phyloP scores from a whole-genome alignment of 2,888 invertebrate genomes.

The Uropetala carovei region DNA sequence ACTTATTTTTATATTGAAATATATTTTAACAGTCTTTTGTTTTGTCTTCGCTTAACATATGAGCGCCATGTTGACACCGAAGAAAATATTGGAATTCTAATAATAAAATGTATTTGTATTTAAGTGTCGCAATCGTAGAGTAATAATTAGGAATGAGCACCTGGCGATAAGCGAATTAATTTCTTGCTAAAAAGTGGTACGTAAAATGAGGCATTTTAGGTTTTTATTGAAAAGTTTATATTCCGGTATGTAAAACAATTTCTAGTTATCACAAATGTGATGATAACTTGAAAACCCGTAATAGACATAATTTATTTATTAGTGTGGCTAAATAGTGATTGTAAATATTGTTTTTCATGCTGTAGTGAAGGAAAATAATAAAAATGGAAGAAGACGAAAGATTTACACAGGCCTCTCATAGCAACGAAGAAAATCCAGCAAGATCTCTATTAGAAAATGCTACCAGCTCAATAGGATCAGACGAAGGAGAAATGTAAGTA shows the following conservation, averaged over 20 bases:
- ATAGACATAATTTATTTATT: background rate
- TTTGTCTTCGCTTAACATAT: background rate
- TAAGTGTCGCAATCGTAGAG: background rate
- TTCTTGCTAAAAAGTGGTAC: background rate
- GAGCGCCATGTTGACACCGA: slow-evolving; percentile 51
- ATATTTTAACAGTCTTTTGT: slow-evolving; percentile 38
- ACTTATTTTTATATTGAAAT: background rate
- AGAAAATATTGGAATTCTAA: background rate
- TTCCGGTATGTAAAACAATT: background rate
- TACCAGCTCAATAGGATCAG: background rate
- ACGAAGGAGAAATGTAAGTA: slow-evolving; percentile 29
- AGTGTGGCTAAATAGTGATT: background rate
- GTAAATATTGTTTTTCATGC: background rate
- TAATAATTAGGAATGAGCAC: slow-evolving; percentile 5
- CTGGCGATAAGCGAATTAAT: background rate
- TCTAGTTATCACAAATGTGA: background rate
- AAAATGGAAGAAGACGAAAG: slow-evolving; percentile 52
- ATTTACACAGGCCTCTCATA: background rate
- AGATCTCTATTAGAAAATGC: background rate
- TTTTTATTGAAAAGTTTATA: background rate
- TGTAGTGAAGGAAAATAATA: background rate
- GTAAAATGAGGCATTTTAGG: background rate
- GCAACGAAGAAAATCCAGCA: background rate
- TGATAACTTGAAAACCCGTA: background rate
- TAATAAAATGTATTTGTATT: slow-evolving; percentile 45